Evolutionary conservation across 2,888 invertebrate genomes (phyloP), one percentile per base, ranked within the genome.

Genomic region (Hetaerina titia): DNA sequence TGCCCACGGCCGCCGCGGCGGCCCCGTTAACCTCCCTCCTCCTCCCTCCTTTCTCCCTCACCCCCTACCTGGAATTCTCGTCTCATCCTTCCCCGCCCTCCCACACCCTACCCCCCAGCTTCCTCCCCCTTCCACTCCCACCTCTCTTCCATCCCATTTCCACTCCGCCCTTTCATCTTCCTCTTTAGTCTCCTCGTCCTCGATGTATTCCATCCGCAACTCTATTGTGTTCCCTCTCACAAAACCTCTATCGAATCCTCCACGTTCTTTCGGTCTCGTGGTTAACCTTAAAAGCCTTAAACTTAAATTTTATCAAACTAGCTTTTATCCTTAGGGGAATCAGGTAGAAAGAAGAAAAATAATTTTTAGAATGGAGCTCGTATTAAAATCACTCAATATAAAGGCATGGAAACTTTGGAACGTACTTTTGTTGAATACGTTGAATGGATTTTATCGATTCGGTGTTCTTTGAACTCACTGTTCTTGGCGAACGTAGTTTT

Each of bases 121-220:
- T 0, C 90, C 90, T 5, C 90, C 45, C 45, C 25, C 19, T 31
- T n/a, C 15, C 89, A 19, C 15, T 45, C 45, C 45, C 45, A 45
- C 45, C 45, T 45, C 45, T 45, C 45, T 45, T 88, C 19, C 89
- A 45, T 89, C 56, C 58, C 17, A 69, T 22, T 81, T 89, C 81
- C 2, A 69, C 81, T 81, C 81, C 81, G 13, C 81, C 31, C 81
- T 81, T 81, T 89, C 81, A 81, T 81, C 31, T 31, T 13, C 31
- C 81, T 89, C 81, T 81, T 81, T 81, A 15, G 81, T 31, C 11
- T 31, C 81, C 31, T 31, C 31, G 31, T 31, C 31, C 81, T 81
- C 81, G 31, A 81, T 81, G 31, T 81, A 31, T 81, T 81, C 69
- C 69, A 69, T n/a, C 69, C 69, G n/a, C 69, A 69, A 69, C 69